These are phyloP conservation scores for Plumapathes pennacea DNA, from an alignment of 92 coral and sea anemone genomes.

Conservation along the genomic window DNA sequence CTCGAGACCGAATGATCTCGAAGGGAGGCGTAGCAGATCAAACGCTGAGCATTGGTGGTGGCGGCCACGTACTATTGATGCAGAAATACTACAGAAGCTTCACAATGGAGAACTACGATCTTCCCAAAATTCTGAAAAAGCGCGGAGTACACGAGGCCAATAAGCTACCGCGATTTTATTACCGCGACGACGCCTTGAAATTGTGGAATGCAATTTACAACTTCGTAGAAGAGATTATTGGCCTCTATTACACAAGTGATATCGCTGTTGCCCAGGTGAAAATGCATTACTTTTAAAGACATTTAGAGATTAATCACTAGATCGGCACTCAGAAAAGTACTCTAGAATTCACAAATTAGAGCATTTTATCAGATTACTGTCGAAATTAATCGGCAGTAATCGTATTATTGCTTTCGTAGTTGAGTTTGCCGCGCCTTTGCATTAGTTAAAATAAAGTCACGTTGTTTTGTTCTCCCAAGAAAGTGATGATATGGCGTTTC, in stretches of 20 bases:
- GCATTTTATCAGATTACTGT: no score
- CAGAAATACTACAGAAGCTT: conserved; percentile 16
- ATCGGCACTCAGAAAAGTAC: no score
- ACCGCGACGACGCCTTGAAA: conserved; percentile 46
- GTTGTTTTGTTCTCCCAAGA: no score
- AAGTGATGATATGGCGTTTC: no score
- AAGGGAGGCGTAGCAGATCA: conserved; percentile 40
- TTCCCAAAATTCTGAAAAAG: conserved; percentile 38
- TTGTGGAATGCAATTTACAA: conserved; percentile 45
- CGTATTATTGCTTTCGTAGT: no score
- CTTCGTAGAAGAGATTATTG: conserved; percentile 36
- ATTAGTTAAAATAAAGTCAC: no score
- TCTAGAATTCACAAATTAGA: no score
- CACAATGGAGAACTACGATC: conserved; percentile 24
- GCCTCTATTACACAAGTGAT: conserved; percentile 37
- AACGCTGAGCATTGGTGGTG: conserved; percentile 29
- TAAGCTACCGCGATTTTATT: conserved; percentile 46
- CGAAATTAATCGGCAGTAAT: no score
- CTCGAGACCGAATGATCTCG: conserved; percentile 18
- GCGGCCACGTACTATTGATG: conserved; percentile 22
- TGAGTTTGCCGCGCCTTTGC: no score
- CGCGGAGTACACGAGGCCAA: conserved; percentile 55
- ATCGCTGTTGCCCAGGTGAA: conserved; percentile 14
- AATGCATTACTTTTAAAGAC: no score
- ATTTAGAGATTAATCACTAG: no score